These are phyloP conservation scores for Cydia fagiglandana DNA, from an alignment of 1,140 invertebrate genomes.

Conservation along the genomic window DNA sequence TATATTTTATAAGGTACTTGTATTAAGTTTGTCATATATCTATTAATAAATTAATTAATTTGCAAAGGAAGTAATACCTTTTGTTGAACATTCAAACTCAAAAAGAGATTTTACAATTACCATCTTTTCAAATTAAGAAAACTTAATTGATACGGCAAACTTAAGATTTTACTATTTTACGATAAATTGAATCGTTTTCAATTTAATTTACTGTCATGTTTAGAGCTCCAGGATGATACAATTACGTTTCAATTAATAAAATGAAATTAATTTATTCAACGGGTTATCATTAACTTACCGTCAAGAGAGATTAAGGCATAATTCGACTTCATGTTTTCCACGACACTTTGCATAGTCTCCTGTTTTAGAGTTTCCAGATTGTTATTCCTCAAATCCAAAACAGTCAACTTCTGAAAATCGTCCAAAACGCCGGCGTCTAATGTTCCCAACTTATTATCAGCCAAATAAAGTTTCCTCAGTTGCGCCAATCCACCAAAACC, in stretches of 20 bases:
- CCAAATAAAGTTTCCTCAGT: conserved; percentile 84
- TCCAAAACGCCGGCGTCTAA: conserved; percentile 84
- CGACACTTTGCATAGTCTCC: conserved; percentile 85
- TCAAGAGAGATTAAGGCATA: conserved; percentile 70
- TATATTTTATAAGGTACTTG: too few relatives aligned
- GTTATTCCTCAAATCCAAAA: conserved; percentile 87
- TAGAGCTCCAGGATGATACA: background rate
- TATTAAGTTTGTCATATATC: too few relatives aligned
- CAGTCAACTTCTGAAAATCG: conserved; percentile 82
- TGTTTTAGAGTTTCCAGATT: conserved; percentile 85
- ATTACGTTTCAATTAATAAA: background rate
- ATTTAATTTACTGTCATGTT: background rate
- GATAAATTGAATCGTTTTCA: too few relatives aligned
- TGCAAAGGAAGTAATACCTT: too few relatives aligned
- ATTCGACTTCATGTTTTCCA: conserved; percentile 85
- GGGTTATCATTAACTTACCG: conserved; percentile 59
- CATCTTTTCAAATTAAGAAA: too few relatives aligned
- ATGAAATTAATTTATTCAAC: conserved; percentile 40
- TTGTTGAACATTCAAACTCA: too few relatives aligned
- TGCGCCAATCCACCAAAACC: conserved; percentile 86
- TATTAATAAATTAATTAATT: too few relatives aligned
- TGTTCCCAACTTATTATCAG: conserved; percentile 85
- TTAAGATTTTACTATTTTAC: too few relatives aligned
- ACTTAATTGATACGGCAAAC: too few relatives aligned
- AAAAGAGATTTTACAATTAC: too few relatives aligned